phyloP scores from a whole-genome alignment of 2,113 vertebrate species.

The Sardina pilchardus region DNA sequence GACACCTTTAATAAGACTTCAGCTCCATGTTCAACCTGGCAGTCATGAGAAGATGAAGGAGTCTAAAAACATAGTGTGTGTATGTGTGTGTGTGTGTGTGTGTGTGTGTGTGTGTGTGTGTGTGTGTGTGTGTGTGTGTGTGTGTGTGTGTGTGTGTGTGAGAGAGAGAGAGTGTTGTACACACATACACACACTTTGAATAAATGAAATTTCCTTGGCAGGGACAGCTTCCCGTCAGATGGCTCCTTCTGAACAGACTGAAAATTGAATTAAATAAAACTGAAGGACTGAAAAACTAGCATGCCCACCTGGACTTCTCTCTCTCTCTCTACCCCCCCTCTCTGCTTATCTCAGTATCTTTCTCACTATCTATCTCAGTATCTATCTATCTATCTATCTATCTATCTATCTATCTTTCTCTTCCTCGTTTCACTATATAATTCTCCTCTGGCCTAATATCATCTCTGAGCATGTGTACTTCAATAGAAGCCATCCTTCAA shows the following conservation, averaged over 20 bases:
- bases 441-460: background rate
- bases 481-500: slow-evolving; percentile 33
- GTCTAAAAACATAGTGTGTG: too few relatives aligned
- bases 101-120: too few relatives aligned
- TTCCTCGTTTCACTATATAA: background rate
- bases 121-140: too few relatives aligned
- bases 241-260: slow-evolving; percentile 3
- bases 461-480: background rate
- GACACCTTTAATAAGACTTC: too few relatives aligned
- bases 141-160: slow-evolving; percentile 22
- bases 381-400: slow-evolving; percentile 48
- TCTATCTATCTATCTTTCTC: background rate
- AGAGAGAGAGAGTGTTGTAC: slow-evolving; percentile 7
- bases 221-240: background rate
- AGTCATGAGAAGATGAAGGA: too few relatives aligned
- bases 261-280: slow-evolving; percentile 14
- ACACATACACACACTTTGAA: background rate
- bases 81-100: too few relatives aligned
- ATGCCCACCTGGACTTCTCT: background rate
- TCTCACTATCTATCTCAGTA: slow-evolving; percentile 32
- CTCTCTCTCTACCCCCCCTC: background rate
- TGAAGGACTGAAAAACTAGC: background rate
- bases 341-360: background rate
- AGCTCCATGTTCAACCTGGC: too few relatives aligned
- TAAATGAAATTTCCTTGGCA: slow-evolving; percentile 38